Conservation (phyloP, 2,888 invertebrate species). For the Timema podura region DNA sequence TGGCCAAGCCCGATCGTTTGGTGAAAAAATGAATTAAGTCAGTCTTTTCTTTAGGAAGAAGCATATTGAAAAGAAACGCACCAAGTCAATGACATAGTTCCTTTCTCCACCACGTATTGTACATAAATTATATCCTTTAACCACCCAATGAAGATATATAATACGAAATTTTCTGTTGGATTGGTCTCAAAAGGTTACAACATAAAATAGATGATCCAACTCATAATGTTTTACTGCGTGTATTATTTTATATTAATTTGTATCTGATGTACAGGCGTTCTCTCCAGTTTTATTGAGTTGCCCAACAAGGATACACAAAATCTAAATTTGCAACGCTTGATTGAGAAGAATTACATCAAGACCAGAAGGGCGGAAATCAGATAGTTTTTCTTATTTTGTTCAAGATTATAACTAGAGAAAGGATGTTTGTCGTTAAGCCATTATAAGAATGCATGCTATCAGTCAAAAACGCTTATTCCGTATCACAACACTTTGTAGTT, state of each 20-base stretch:
- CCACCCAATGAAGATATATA: not conserved
- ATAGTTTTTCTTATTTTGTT: not conserved
- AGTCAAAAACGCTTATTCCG: not conserved
- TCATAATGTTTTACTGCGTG: too few relatives aligned
- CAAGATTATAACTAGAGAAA: not conserved
- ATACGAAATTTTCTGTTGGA: too few relatives aligned
- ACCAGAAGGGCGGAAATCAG: not conserved
- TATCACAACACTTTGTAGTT: not conserved
- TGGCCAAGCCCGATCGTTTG: not conserved
- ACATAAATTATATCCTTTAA: not conserved
- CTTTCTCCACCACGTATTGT: not conserved
- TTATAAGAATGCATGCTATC: not conserved
- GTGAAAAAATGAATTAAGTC: not conserved
- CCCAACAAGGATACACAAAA: conserved; percentile 1
- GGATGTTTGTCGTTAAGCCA: not conserved
- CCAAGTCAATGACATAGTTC: not conserved
- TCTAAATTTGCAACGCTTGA: not conserved
- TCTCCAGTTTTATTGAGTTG: not conserved
- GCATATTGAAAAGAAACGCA: not conserved
- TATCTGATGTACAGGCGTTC: too few relatives aligned
- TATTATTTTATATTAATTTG: too few relatives aligned
- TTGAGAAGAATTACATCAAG: not conserved
- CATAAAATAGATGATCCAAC: too few relatives aligned
- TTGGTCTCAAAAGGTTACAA: too few relatives aligned
- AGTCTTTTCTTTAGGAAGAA: not conserved